These are phyloP conservation scores for Tipula lateralis DNA, from an alignment of 2,888 invertebrate species.

Conservation along the genomic window DNA sequence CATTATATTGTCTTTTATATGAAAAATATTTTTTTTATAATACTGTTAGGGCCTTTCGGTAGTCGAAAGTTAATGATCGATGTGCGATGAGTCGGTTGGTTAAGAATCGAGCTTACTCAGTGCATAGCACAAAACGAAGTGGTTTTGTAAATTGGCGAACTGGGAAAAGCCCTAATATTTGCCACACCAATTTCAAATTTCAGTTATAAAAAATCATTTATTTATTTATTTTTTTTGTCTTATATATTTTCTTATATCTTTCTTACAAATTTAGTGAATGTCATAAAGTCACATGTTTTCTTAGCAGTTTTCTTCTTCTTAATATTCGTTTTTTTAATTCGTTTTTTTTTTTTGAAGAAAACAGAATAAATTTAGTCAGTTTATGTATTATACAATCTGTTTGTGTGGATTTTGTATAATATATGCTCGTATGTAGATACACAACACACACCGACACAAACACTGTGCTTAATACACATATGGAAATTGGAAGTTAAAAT, in stretches of 20 bases:
- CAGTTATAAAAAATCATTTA: background rate
- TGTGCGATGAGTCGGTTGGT: background rate
- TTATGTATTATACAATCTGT: constrained; percentile 12
- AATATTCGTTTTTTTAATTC: background rate
- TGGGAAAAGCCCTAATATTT: background rate
- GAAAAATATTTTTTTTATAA: background rate
- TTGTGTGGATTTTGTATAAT: background rate
- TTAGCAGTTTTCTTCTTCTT: background rate
- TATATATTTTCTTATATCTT: constrained; percentile 2
- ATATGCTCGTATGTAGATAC: background rate
- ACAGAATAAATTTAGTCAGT: constrained; percentile 16
- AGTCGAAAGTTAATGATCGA: background rate
- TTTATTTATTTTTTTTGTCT: background rate
- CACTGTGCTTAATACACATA: background rate
- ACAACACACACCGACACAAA: background rate
- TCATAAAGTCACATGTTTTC: constrained; percentile 19
- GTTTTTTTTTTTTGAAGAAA: background rate
- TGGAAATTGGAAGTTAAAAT: constrained; percentile 15
- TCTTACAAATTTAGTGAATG: constrained; percentile 11
- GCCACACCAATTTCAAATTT: constrained; percentile 11
- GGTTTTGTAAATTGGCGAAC: background rate
- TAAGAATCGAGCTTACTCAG: no score
- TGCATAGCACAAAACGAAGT: background rate
- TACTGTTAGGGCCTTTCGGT: background rate
- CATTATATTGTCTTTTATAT: background rate